Evolutionary conservation across 2,113 vertebrate genomes (phyloP).

Genomic region (Globicephala melas): DNA sequence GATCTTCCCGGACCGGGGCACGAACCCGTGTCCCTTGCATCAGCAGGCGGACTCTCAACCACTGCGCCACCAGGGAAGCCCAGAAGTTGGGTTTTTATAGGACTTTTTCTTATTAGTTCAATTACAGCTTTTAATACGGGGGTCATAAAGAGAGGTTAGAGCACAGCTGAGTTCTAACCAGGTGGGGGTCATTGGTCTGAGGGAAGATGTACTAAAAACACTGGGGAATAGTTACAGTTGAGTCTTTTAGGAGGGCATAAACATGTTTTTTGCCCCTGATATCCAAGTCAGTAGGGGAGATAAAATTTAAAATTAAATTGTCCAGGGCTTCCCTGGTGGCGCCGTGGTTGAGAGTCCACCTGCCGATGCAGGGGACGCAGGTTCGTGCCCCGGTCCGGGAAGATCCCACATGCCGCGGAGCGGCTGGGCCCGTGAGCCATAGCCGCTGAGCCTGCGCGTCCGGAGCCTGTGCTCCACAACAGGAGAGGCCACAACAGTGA

Average conservation of each 20-base stretch:
- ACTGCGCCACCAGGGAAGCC: no score
- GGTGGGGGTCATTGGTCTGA: background rate
- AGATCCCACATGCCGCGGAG: no score
- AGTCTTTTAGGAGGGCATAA: background rate
- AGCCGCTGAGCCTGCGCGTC: no score
- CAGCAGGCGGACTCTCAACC: no score
- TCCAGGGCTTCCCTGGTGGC: background rate
- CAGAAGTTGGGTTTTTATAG: background rate
- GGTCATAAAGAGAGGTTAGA: background rate
- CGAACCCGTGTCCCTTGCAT: no score
- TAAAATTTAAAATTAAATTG: background rate
- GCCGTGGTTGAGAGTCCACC: no score
- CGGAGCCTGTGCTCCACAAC: no score
- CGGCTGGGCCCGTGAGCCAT: no score
- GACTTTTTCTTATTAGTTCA: background rate
- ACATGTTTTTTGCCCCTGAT: background rate
- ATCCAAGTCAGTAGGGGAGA: background rate
- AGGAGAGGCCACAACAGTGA: no score
- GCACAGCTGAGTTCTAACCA: background rate
- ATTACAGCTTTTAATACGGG: background rate
- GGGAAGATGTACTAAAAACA: background rate
- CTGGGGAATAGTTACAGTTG: background rate
- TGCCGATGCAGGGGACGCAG: no score
- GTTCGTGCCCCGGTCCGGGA: no score
- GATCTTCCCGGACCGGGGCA: no score